Base-by-base conservation (phyloP, 1,140 invertebrate genomes). In the Calosoma granatense region DNA sequence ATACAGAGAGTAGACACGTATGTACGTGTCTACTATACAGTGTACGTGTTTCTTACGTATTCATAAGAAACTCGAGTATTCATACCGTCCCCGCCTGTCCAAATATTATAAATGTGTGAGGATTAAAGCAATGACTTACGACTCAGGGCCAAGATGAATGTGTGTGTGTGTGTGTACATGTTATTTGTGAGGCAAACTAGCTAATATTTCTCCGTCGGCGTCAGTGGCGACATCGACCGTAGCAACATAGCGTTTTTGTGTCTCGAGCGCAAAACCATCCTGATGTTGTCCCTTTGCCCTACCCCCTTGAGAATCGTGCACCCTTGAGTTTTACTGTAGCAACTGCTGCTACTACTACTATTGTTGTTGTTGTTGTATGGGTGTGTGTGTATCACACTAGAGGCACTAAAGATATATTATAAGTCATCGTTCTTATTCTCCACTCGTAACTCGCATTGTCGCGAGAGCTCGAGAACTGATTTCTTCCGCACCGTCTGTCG, bases 141-240 rank as follows among this genome's bases (percentile, higher is more conserved):
- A 17, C 17, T 30, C 6, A 6, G 4, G 26, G 26, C 6, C 14
- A 6, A 6, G 4, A 30, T 30, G 26, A 6, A 30, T 30, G 26
- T 3, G 41, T 17, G 15, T 47, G 41, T 47, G 17, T 47, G 41
- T 17, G 17, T 17, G 17, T 47, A 47, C 41, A 47, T 47, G 15
- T 11, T 47, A 47, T 47, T 47, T 47, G 41, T 17, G 41, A 47
- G 41, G 41, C 41, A 47, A 47, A 47, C 41, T 47, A 47, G 41
- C 41, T 47, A 47, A 47, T 47, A 47, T 47, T 47, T 47, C 41
- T 47, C 6, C 15, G 41, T 17, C 17, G 41, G 15, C 41, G 41
- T 47, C 41, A 47, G 3, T 47, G 41, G 41, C 41, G 41, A 47
- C 41, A 36, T 47, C 41, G 41, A 17, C 6, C 41, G 41, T 11